Conservation (phyloP, 2,113 vertebrate genomes). For the Podocnemis expansa region DNA sequence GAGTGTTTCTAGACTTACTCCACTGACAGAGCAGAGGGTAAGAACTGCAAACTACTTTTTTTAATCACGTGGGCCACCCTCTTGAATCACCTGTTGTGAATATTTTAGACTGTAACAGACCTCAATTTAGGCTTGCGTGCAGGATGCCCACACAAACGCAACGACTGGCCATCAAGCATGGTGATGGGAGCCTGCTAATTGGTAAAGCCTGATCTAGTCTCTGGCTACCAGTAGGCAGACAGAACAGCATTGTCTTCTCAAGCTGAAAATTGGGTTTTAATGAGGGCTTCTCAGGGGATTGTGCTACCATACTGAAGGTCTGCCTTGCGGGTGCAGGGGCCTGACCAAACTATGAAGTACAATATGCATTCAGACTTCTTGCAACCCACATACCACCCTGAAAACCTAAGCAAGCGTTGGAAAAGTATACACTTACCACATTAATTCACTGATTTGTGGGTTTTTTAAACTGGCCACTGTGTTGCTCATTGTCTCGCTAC, state of each 20-base stretch:
- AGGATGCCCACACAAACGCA: not conserved
- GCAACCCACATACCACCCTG: not conserved
- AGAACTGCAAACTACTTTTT: not conserved
- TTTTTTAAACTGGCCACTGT: not conserved
- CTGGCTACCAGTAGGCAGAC: not conserved
- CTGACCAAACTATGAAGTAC: not conserved
- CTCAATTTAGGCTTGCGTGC: not conserved
- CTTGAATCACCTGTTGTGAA: not conserved
- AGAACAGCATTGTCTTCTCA: not conserved
- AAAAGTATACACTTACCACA: not conserved
- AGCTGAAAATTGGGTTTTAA: not conserved
- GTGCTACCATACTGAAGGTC: not conserved
- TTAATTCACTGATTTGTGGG: not conserved
- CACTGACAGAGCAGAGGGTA: not conserved
- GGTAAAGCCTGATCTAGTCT: not conserved
- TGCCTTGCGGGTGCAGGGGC: not conserved
- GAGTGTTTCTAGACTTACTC: not conserved
- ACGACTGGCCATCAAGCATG: rapidly evolving
- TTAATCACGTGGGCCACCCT: not conserved
- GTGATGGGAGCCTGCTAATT: not conserved
- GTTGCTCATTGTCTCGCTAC: not conserved
- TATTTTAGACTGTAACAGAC: rapidly evolving
- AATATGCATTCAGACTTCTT: not conserved
- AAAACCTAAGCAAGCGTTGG: too few relatives aligned
- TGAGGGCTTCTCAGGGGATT: not conserved